Evolutionary conservation across 2,888 invertebrate genomes (phyloP), one percentile per base, ranked within the genome.

Genomic region (Capitulum mitella): DNA sequence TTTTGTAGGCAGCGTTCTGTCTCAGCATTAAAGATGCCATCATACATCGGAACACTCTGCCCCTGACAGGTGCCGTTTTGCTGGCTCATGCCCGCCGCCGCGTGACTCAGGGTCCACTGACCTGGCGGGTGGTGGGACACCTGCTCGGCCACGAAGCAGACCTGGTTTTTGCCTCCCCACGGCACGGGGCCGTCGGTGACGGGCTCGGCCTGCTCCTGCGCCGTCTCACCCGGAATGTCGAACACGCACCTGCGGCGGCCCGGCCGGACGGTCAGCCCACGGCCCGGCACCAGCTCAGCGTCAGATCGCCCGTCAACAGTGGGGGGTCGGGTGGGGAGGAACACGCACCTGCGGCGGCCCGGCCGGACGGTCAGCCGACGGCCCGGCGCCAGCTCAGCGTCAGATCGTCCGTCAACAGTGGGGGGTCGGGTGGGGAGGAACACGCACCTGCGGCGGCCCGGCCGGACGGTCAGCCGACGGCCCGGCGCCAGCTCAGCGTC

Each of bases 121-220:
- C 94, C 95, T 82, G 98, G 98, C 75, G 98, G 99, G 88, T 99
- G 99, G 88, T 99, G 99, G 16, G 97, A 98, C 22, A 98, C 98
- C 88, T 99, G 99, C 85, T 99, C 99, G 6, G 99, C 95, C 77
- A 98, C 91, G 87, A 99, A 99, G 14, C 93, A 91, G 19, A 99
- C 88, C 85, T 98, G 95, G 87, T 94, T 91, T 76, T 90, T 90
- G 16, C 89, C 90, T 83, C 94, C 95, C 94, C 97, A 97, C 0
- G 96, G 95, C 64, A 97, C 91, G 1, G 97, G 97, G 0, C 96
- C 95, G 83, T 94, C 94, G 8, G 37, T 8, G 5, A 70, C 70
- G 37, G 16, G 61, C 37, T 64, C 19, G 29, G 34, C 26, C 19
- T 43, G n/a, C 37, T 10, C 48, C 34, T 64, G 26, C 29, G 48